These are phyloP conservation scores for Agrilus planipennis DNA, from an alignment of 1,140 invertebrate species.

Conservation along the genomic window DNA sequence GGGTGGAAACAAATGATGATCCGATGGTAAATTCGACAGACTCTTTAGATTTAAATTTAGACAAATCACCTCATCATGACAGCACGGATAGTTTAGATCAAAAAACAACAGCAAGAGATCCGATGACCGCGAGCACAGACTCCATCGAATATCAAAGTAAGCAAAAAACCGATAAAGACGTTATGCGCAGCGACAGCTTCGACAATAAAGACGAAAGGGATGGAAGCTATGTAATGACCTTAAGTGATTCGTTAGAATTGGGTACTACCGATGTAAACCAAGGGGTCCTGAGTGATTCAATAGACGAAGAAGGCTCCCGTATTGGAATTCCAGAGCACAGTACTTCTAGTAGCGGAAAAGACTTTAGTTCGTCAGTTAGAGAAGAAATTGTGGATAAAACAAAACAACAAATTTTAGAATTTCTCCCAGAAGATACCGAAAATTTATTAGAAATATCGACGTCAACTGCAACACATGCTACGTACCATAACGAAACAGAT, in stretches of 20 bases:
- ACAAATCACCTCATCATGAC: conserved; percentile 34
- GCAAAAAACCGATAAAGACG: conserved; percentile 14
- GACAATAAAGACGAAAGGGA: conserved; percentile 32
- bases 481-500: conserved; percentile 71
- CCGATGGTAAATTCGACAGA: conserved; percentile 49
- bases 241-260: conserved; percentile 40
- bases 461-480: conserved; percentile 66
- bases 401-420: conserved; percentile 34
- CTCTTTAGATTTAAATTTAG: conserved; percentile 44
- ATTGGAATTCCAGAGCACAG: conserved; percentile 34
- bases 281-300: conserved; percentile 35
- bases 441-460: conserved; percentile 59
- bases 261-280: conserved; percentile 19
- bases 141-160: conserved; percentile 45
- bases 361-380: conserved; percentile 35
- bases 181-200: conserved; percentile 38
- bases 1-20: conserved; percentile 34
- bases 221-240: conserved; percentile 28
- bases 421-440: conserved; percentile 40
- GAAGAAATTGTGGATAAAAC: conserved; percentile 30
- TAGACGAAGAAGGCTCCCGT: conserved; percentile 37
- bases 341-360: conserved; percentile 35
- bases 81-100: conserved; percentile 48
- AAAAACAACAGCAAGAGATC: conserved; percentile 37
- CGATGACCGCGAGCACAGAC: conserved; percentile 50